Percentiles rank a stretch among this genome's conserved stretches.
These are phyloP conservation scores for Alentia gelatinosa DNA, from an alignment of 2,888 invertebrate genomes.

Conservation along the genomic window DNA sequence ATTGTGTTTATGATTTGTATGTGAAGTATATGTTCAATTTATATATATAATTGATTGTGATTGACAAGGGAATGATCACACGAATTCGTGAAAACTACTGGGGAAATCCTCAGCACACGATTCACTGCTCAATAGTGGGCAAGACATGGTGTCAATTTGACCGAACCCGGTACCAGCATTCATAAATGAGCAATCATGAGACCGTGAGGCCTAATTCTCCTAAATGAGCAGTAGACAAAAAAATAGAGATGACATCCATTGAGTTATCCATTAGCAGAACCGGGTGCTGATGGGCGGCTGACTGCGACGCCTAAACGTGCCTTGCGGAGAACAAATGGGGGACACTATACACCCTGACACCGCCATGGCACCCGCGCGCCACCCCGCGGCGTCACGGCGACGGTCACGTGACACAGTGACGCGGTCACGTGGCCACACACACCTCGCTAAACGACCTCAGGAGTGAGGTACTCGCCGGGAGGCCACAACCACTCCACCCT, in stretches of 20 bases:
- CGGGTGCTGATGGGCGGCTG: not conserved
- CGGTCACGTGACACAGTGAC: not conserved
- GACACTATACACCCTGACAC: conserved; percentile 36
- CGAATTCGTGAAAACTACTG: too few relatives aligned
- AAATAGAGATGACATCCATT: not conserved
- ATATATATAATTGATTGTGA: too few relatives aligned
- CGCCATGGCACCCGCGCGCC: not conserved
- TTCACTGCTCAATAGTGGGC: too few relatives aligned
- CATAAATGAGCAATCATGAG: not conserved
- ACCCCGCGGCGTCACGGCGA: not conserved
- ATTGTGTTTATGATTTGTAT: too few relatives aligned
- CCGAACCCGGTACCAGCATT: not conserved
- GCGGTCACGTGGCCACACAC: not conserved
- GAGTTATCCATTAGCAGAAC: not conserved
- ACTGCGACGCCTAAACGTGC: not conserved
- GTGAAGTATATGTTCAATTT: too few relatives aligned
- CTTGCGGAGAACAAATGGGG: conserved; percentile 12
- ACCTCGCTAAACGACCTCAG: not conserved
- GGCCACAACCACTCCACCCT: not conserved
- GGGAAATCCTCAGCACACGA: too few relatives aligned
- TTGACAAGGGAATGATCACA: too few relatives aligned
- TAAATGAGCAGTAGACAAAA: not conserved
- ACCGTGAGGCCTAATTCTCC: not conserved
- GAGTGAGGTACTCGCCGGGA: not conserved
- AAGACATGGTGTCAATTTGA: too few relatives aligned